These are phyloP conservation scores for Chromis chromis DNA, from an alignment of 2,797 vertebrate genomes.

Conservation along the genomic window DNA sequence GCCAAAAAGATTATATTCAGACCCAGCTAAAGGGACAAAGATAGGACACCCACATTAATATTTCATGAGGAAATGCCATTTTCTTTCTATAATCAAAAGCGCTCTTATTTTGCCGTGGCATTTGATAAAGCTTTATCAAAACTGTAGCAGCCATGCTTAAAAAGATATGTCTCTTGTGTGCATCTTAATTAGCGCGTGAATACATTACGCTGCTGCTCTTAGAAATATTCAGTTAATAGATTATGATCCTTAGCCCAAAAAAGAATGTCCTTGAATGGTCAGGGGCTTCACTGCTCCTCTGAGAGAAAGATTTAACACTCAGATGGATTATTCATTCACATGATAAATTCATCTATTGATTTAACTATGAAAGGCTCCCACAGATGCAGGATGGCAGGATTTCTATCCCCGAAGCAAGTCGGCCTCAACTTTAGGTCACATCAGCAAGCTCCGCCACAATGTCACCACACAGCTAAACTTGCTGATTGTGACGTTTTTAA, in stretches of 20 bases:
- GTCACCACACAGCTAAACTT: constrained; percentile 30
- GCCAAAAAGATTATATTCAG: constrained; percentile 70
- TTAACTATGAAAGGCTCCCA: constrained; percentile 33
- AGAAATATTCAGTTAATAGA: constrained; percentile 35
- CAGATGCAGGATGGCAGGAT: constrained; percentile 10
- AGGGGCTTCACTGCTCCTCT: constrained; percentile 22
- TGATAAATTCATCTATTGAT: constrained; percentile 56
- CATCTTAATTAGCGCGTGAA: constrained; percentile 55
- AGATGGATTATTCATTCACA: constrained; percentile 58
- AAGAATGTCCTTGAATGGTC: constrained; percentile 45
- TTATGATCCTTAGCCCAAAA: constrained; percentile 27
- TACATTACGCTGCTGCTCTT: constrained; percentile 28
- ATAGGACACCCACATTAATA: constrained; percentile 67
- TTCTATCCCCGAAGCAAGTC: constrained; percentile 13
- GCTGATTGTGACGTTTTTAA: constrained; percentile 32
- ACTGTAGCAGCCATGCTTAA: constrained; percentile 39
- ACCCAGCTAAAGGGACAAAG: constrained; percentile 59
- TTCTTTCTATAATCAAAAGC: constrained; percentile 64
- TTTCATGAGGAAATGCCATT: constrained; percentile 63
- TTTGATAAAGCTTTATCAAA: constrained; percentile 57
- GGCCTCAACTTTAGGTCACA: constrained; percentile 18
- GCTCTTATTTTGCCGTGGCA: constrained; percentile 51
- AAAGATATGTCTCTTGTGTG: constrained; percentile 25
- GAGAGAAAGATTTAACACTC: constrained; percentile 34
- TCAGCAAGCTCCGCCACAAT: constrained; percentile 13